These are phyloP conservation scores for Hypanus sabinus DNA, from an alignment of 2,113 vertebrate genomes.

Conservation along the genomic window DNA sequence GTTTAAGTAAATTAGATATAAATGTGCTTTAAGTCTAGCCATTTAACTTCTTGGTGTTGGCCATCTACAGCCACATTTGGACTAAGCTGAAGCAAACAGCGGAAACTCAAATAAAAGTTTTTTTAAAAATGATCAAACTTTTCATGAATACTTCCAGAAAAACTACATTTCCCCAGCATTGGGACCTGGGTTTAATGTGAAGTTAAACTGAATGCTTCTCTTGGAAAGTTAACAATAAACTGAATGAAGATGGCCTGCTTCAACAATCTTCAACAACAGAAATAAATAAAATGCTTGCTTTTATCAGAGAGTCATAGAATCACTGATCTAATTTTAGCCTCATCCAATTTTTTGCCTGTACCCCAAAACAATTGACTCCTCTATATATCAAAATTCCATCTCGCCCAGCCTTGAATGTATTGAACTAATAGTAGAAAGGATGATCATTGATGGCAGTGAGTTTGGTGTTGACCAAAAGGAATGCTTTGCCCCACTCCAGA, in stretches of 20 bases:
- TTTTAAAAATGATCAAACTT: not conserved
- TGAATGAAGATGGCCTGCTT: not conserved
- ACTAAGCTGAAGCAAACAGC: not conserved
- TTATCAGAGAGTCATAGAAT: no score
- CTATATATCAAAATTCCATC: no score
- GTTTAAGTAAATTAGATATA: not conserved
- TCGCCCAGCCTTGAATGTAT: no score
- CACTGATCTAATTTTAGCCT: no score
- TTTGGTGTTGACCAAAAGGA: not conserved
- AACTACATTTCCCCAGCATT: not conserved
- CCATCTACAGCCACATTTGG: not conserved
- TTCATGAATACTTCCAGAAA: not conserved
- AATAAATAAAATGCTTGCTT: not conserved
- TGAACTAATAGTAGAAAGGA: no score
- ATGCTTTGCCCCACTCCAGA: no score
- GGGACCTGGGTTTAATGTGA: not conserved
- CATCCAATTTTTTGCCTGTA: no score
- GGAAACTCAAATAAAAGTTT: not conserved
- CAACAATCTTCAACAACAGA: not conserved
- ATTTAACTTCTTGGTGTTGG: not conserved
- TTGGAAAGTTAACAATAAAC: not conserved
- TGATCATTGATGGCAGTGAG: no score
- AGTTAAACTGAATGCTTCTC: not conserved
- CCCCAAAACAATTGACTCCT: no score
- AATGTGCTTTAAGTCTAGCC: not conserved